Evolutionary conservation across 2,888 invertebrate genomes (phyloP).

Genomic region (Hemistola chrysoprasaria): DNA sequence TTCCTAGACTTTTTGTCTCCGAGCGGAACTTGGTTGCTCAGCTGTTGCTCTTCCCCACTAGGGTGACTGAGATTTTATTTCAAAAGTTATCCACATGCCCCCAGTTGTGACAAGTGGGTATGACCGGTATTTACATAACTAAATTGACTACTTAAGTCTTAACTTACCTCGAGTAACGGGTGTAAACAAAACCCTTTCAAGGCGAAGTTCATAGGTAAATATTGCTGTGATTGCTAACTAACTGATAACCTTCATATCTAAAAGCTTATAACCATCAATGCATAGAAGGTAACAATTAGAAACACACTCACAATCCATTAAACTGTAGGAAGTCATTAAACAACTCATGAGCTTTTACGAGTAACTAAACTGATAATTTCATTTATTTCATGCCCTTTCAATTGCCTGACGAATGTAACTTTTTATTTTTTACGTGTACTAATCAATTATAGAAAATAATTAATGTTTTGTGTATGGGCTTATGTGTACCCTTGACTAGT

Average conservation of each 20-base stretch:
- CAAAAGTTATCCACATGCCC: too few relatives aligned
- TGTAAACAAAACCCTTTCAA: conserved; percentile 3
- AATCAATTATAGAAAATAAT: conserved; percentile 11
- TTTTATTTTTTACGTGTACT: conserved; percentile 6
- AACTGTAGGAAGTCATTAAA: conserved; percentile 2
- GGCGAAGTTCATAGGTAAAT: too few relatives aligned
- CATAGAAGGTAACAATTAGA: conserved; percentile 4
- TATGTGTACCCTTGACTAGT: conserved; percentile 10
- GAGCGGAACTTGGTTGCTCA: too few relatives aligned
- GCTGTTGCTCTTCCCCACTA: too few relatives aligned
- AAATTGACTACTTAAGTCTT: too few relatives aligned
- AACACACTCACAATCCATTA: conserved; percentile 3
- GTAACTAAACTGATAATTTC: background rate
- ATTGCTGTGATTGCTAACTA: too few relatives aligned
- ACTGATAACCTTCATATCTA: conserved; percentile 1
- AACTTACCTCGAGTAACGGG: too few relatives aligned
- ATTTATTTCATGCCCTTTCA: conserved; percentile 2
- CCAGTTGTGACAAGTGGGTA: too few relatives aligned
- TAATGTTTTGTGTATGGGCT: conserved; percentile 3
- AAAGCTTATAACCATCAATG: conserved; percentile 1
- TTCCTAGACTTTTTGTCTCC: too few relatives aligned
- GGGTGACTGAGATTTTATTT: too few relatives aligned
- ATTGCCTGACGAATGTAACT: background rate
- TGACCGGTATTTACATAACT: too few relatives aligned
- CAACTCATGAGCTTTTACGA: background rate